Percentiles rank a stretch among this genome's conserved stretches.
These are phyloP conservation scores for Montipora foliosa DNA, from an alignment of 64 coral and sea anemone species.

Conservation along the genomic window DNA sequence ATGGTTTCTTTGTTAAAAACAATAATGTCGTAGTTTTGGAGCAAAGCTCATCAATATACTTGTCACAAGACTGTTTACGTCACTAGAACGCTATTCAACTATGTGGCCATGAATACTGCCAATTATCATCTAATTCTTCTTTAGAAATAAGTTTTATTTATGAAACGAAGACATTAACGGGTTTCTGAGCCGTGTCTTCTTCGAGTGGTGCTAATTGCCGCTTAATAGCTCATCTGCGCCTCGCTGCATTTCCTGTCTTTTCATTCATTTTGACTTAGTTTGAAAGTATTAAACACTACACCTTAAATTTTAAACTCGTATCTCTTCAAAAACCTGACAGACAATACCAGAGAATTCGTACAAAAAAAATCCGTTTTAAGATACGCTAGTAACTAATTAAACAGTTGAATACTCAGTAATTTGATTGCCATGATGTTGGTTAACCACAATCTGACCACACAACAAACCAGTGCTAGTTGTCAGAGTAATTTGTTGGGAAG, in stretches of 20 bases:
- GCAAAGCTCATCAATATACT: background rate
- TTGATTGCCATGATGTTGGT: background rate
- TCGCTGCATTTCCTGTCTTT: background rate
- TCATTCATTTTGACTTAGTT: conserved; percentile 5
- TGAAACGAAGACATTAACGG: conserved; percentile 43
- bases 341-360: no score
- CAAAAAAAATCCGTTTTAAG: background rate
- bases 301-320: background rate
- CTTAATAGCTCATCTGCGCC: conserved; percentile 38
- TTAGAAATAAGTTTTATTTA: conserved; percentile 6
- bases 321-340: no score
- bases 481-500: background rate
- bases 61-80: background rate
- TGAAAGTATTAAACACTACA: background rate
- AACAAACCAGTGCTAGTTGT: no score
- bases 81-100: background rate
- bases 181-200: conserved; percentile 8
- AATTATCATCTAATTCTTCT: conserved; percentile 20
- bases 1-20: conserved; percentile 14
- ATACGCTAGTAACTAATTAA: background rate
- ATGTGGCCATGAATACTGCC: conserved; percentile 5
- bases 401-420: background rate
- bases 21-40: background rate
- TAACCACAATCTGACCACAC: background rate
- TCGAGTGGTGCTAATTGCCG: conserved; percentile 42